Evolutionary conservation across 2,113 vertebrate species (phyloP).

Genomic region (Gallinago media): DNA sequence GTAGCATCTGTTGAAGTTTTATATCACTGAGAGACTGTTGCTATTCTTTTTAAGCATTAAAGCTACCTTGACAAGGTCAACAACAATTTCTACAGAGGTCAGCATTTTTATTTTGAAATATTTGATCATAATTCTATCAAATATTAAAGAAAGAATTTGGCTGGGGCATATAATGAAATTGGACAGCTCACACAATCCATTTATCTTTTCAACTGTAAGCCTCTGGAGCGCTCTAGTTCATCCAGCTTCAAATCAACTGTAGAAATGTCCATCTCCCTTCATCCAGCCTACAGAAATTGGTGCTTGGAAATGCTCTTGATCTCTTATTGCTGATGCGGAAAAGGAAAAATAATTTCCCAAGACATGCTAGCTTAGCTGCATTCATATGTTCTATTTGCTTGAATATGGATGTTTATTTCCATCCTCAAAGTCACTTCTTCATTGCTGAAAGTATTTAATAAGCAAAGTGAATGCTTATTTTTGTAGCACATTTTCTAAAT

Average conservation of each 20-base stretch:
- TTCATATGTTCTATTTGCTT: slow-evolving; percentile 18
- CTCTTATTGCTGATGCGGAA: slow-evolving; percentile 28
- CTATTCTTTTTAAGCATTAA: slow-evolving; percentile 45
- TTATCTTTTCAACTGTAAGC: slow-evolving; percentile 53
- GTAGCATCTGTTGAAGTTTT: slow-evolving; percentile 47
- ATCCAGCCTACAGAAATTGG: slow-evolving; percentile 25
- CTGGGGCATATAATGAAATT: slow-evolving; percentile 55
- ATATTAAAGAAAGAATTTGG: slow-evolving; percentile 61
- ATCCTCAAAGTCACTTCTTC: not conserved
- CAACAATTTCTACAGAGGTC: slow-evolving; percentile 59
- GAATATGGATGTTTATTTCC: slow-evolving; percentile 33
- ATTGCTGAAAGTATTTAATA: not conserved
- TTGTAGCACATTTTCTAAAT: not conserved
- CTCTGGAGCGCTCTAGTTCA: slow-evolving; percentile 51
- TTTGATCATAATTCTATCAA: slow-evolving; percentile 69
- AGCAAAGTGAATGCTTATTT: slow-evolving; percentile 29
- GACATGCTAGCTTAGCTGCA: not conserved
- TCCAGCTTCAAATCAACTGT: slow-evolving; percentile 63
- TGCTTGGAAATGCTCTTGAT: slow-evolving; percentile 52
- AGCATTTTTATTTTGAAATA: slow-evolving; percentile 67
- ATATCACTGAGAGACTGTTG: slow-evolving; percentile 36
- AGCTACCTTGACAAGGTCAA: slow-evolving; percentile 65
- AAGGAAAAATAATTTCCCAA: slow-evolving; percentile 50
- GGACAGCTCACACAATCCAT: slow-evolving; percentile 66
- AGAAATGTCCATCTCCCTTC: slow-evolving; percentile 60